Base-by-base conservation (phyloP, 2,113 vertebrate genomes). In the Centropus unirufus region DNA sequence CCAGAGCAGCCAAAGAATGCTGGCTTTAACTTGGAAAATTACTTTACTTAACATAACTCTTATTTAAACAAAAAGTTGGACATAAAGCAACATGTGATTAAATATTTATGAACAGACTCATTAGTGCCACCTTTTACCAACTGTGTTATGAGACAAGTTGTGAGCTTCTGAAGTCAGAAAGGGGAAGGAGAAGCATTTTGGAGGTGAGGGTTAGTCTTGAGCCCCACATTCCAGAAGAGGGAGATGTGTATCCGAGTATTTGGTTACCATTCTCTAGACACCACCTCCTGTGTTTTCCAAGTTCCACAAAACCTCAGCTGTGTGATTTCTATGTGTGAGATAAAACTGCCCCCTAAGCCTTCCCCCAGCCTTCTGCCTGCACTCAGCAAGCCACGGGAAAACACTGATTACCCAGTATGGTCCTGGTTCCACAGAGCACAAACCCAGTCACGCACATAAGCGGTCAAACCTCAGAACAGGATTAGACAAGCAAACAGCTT, bases 401-500 rank as follows among this genome's bases (percentile, higher is more conserved):
- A 14, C 55, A 68, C 30, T 59, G 52, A 82, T 90, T 80, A 88
- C 47, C 24, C 5, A 16, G n/a, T 5, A 39, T 3, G 10, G 64
- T 47, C n/a, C 40, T 1, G 4, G 34, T 75, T 78, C 85, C 59
- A 73, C 72, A 70, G 72, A 79, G 47, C 47, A 89, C 52, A 83
- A 36, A 94, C 69, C 63, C 10, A 64, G 73, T 77, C 84, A 87
- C 7, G 9, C 54, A 89, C 42, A 29, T 13, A n/a, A 83, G 66
- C 1, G 3, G 20, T 9, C 75, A 91, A 66, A 93, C 34, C 83
- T 84, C 62, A 73, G 44, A 89, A 91, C 73, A 77, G 73, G 84
- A 82, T 62, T 66, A 93, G 72, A 83, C 67, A 84, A 87, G 87
- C 77, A 83, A 91, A 86, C 52, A 93, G 58, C 54, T 92, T 84